Base-by-base conservation (phyloP, 2,888 invertebrate species). In the Hyppa rectilinea region DNA sequence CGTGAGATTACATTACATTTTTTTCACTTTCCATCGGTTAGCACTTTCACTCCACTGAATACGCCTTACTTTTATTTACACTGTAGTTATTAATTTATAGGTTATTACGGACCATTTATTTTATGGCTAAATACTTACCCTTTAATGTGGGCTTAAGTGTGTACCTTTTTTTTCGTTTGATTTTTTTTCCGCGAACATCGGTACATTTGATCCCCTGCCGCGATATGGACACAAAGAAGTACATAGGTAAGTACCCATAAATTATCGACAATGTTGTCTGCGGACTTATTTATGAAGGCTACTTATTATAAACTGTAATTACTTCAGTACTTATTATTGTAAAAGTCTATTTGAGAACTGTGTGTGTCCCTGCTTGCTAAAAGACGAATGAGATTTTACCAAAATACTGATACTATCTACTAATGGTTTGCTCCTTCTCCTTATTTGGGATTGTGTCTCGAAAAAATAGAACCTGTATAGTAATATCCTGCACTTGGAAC, bases 141-240 rank as follows among this genome's bases (percentile, higher is more conserved):
- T 38, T 71, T 78, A 55, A 76, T 66, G 62, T 63, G 62, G 50
- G 26, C 23, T 62, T 80, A 76, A 52, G 81, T 66, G 81, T 66
- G 53, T 63, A 47, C 20, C 26, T 71, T 29, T 59, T 29, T 59
- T 40, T 60, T 40, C 36, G 53, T 55, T 61, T 40, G 1, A 12
- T 68, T 75, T 71, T 36, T 77, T 78, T 64, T 70, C n/a, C n/a
- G 78, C 69, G 71, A 69, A 63, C 77, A 38, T 75, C 70, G 58
- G 56, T 64, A 56, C 67, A 64, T 55, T 56, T 10, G 78, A 53
- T 53, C 67, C 40, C 78, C 82, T 55, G 71, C 67, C 45, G 78
- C 45, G 78, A 43, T 63, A 49, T 58, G 63, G 26, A 43, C 36
- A 64, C 52, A 71, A 64, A 56, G 59, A 65, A 52, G 52, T 71